phyloP scores from a whole-genome alignment of 2,888 invertebrate genomes.

The Pilophorus perplexus region DNA sequence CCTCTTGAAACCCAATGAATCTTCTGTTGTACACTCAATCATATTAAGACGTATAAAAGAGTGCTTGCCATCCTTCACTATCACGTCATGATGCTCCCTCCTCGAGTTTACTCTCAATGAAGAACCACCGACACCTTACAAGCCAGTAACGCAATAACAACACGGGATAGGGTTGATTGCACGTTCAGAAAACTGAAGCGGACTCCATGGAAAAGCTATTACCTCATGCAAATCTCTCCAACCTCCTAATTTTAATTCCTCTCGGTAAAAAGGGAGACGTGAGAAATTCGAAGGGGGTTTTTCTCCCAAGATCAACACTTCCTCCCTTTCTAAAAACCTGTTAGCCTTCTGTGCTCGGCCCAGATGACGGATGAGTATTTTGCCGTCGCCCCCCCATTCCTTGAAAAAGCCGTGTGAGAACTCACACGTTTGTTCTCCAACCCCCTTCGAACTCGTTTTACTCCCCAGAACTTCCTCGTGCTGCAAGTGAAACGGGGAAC shows the following conservation, averaged over 20 bases:
- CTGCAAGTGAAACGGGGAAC: no score
- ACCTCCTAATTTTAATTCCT: slow-evolving; percentile 41
- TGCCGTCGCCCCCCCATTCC: background rate
- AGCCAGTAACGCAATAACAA: slow-evolving; percentile 24
- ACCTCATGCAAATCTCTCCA: slow-evolving; percentile 38
- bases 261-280: slow-evolving; percentile 32
- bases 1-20: no score
- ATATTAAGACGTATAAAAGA: no score
- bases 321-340: slow-evolving; percentile 22
- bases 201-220: slow-evolving; percentile 29
- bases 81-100: no score
- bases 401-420: slow-evolving; percentile 30
- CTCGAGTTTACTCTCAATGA: no score
- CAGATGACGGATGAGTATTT: slow-evolving; percentile 39
- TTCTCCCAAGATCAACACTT: slow-evolving; percentile 42
- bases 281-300: slow-evolving; percentile 7
- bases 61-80: no score
- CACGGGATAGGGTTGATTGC: slow-evolving; percentile 23
- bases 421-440: slow-evolving; percentile 31
- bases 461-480: slow-evolving; percentile 17
- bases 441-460: slow-evolving; percentile 11
- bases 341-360: slow-evolving; percentile 28
- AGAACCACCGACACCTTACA: slow-evolving; percentile 14
- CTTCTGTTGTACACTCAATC: no score
- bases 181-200: slow-evolving; percentile 17